Evolutionary conservation across 2,113 vertebrate genomes (phyloP), one percentile per base, ranked within the genome.

Genomic region (Protobothrops flavoviridis): DNA sequence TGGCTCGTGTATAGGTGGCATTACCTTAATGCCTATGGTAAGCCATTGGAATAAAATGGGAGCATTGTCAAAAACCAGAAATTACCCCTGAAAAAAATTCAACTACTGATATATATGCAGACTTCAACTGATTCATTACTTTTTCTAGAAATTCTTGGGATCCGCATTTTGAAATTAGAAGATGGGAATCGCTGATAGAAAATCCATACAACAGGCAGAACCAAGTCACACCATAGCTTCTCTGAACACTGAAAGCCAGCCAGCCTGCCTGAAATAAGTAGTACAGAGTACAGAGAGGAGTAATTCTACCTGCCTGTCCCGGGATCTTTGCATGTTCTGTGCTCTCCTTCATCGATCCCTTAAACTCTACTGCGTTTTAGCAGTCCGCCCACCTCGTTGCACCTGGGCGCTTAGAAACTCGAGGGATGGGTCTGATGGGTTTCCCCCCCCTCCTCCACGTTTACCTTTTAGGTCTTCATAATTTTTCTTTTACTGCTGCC

Each of bases 381-480:
- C 15, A 39, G n/a, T 20, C 55, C 4, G 55, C 20, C 55, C 15
- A 20, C n/a, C 15, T 81, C 7, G 17, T 20, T 39, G 74, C 33
- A 39, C 7, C 17, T 43, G 33, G 74, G 69, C 6, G 2, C 15
- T 81, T 81, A 39, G 69, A 81, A 81, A 39, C n/a, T 33, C 2
- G 33, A 21, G 20, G 33, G 74, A 43, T 81, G 33, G 74, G 5
- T 69, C 7, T 81, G 74, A 9, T 81, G 17, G 56, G 20, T 5
- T 57, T 57, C 20, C 2, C 0, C 4, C 61, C 11, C 5, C 0
- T 1, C 61, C 12, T 0, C 69, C 6, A 20, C 1, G 1, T 81
- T 39, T 39, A 81, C 17, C 33, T 81, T 81, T 81, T 61, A 61
- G 8, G 24, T 61, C 59, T 56, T 56, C 24, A 20, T 6, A 15